phyloP scores from a whole-genome alignment of 2,888 invertebrate genomes.

The Trissonchulus sp. region DNA sequence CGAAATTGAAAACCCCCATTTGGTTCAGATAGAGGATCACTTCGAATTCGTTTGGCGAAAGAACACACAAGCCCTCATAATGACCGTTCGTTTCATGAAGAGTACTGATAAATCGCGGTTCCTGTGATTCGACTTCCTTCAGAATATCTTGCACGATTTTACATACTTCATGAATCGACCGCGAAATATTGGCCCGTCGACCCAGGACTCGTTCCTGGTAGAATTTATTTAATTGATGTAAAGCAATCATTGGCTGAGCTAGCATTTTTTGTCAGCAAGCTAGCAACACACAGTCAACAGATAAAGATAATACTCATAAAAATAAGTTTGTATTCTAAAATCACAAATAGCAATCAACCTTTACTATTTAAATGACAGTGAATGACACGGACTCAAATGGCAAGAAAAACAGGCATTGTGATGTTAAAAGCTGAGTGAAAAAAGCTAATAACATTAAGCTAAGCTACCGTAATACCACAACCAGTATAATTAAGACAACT shows the following conservation, averaged over 20 bases:
- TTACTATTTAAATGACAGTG: not conserved
- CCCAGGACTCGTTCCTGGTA: conserved; percentile 82
- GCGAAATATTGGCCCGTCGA: conserved; percentile 74
- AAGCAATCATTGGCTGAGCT: conserved; percentile 79
- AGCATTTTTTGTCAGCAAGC: conserved; percentile 62
- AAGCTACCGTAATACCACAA: too few relatives aligned
- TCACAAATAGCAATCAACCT: not conserved
- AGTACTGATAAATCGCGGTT: conserved; percentile 73
- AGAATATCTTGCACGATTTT: conserved; percentile 78
- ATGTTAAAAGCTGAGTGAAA: too few relatives aligned
- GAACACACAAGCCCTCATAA: conserved; percentile 85
- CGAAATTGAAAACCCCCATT: conserved; percentile 95
- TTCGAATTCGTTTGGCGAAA: conserved; percentile 86
- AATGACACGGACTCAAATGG: too few relatives aligned
- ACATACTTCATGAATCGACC: conserved; percentile 75
- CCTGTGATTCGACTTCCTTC: conserved; percentile 89
- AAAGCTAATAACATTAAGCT: too few relatives aligned
- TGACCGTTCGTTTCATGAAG: conserved; percentile 73
- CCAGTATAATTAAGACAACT: too few relatives aligned
- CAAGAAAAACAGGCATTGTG: too few relatives aligned
- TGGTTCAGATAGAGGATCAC: conserved; percentile 89
- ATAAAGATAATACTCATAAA: too few relatives aligned
- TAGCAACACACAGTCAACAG: too few relatives aligned
- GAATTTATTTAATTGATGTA: conserved; percentile 89
- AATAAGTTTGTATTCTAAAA: not conserved